A percentile compares a stretch with the other conserved stretches of the same genome.
Conservation (phyloP, 2,888 invertebrate species). For the Philonicus albiceps region DNA sequence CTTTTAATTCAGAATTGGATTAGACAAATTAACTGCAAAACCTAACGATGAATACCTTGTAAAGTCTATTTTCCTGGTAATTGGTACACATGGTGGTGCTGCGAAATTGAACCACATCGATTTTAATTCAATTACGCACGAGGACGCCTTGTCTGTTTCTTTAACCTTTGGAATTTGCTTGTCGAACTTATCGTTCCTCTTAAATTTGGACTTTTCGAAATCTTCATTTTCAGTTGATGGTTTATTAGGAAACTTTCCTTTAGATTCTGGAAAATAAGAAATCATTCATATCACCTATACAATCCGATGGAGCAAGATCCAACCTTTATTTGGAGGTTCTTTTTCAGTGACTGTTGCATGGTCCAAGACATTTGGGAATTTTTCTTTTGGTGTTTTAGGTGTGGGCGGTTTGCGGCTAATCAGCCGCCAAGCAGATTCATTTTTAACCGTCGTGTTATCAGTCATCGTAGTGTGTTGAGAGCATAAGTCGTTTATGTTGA, state of each 20-base stretch:
- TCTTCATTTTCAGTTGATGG: constrained; percentile 54
- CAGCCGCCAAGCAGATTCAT: constrained; percentile 61
- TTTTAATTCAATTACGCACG: constrained; percentile 87
- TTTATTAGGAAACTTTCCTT: constrained; percentile 41
- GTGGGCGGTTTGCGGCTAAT: constrained; percentile 66
- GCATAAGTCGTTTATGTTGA: constrained; percentile 56
- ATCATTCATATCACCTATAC: neutral
- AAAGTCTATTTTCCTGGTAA: constrained; percentile 92
- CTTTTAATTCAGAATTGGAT: constrained; percentile 57
- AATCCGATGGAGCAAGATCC: too few species aligned
- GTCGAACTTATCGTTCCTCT: constrained; percentile 55
- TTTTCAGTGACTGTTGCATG: constrained; percentile 55
- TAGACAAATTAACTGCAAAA: neutral
- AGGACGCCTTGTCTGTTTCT: constrained; percentile 76
- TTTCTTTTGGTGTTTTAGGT: constrained; percentile 70
- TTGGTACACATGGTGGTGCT: constrained; percentile 93
- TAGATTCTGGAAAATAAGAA: constrained; percentile 15
- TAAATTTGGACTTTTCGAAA: constrained; percentile 62
- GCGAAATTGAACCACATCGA: constrained; percentile 98
- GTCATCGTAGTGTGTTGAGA: constrained; percentile 16
- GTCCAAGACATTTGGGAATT: constrained; percentile 60
- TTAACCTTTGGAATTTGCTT: constrained; percentile 68
- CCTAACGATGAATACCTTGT: constrained; percentile 70
- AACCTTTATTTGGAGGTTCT: constrained; percentile 47
- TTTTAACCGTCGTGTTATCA: constrained; percentile 50